Evolutionary conservation across 2,113 vertebrate genomes (phyloP).

Genomic region (Crotophaga sulcirostris): DNA sequence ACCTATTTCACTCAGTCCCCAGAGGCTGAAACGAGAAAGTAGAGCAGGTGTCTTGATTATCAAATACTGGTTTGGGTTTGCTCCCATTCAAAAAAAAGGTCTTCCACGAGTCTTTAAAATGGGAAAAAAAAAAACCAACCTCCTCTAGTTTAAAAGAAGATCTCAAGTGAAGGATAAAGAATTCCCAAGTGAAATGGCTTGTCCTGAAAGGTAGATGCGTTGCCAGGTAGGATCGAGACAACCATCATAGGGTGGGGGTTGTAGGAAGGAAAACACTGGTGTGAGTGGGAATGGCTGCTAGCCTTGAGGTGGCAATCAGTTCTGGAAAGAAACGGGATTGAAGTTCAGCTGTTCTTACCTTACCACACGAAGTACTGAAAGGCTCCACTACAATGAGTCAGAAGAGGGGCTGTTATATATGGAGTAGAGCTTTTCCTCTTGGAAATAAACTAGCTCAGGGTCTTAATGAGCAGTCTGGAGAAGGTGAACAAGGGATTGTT

Average conservation of each 20-base stretch:
- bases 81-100: background rate
- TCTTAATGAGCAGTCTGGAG: background rate
- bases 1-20: background rate
- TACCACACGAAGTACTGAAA: background rate
- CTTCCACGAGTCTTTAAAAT: background rate
- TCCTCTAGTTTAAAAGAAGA: background rate
- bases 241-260: fast-evolving
- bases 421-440: background rate
- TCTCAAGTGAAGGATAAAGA: background rate
- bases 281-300: background rate
- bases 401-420: background rate
- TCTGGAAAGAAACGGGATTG: background rate
- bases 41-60: background rate
- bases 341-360: background rate
- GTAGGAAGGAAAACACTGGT: background rate
- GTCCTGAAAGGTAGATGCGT: background rate
- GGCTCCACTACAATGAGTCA: background rate
- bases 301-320: background rate
- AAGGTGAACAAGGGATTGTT: background rate
- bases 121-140: fast-evolving
- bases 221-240: background rate
- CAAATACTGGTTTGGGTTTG: background rate
- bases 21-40: background rate
- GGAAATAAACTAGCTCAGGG: background rate
- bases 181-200: background rate